Evolutionary conservation across 2,797 vertebrate genomes (phyloP), one percentile per base, ranked within the genome.

Genomic region (Emys orbicularis): DNA sequence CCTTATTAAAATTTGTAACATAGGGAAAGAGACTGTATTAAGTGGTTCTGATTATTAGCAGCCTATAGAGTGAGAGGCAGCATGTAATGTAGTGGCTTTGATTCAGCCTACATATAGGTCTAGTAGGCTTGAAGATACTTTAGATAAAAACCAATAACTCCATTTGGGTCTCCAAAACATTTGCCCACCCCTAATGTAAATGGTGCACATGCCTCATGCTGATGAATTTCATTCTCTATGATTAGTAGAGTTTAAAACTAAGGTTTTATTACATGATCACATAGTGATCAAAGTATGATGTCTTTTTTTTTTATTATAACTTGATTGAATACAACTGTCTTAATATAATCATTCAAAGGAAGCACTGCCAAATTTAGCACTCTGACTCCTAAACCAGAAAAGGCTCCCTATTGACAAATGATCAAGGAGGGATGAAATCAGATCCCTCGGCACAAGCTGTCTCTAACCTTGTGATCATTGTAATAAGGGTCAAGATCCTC

Each of bases 401-500:
- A 77, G 27, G 25, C 7, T 77, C 37, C 3, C 25, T 49, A 31
- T 7, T 15, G n/a, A 41, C 37, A 41, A 41, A 41, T 77, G 74
- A 49, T 47, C 29, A 47, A 49, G 27, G 74, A 18, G 25, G 12
- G 47, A 77, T 49, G 74, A 77, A 77, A 77, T 29, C 23, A 13
- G 47, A 77, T 4, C 15, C 27, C 27, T 47, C 6, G 5, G 74
- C 68, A 72, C 72, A 72, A 44, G 5, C 25, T 76, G 34, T 5
- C 34, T 96, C 98, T 98, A 90, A 99, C 99, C 98, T 98, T 99
- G 90, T 98, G 96, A 96, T 98, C 99, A 97, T 98, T 98, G 98
- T 99, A 99, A 98, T 98, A 99, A 0, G 99, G 98, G 93, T 99
- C 99, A 0, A 99, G 98, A 88, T 99, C 99, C 91, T 99, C 99